These are phyloP conservation scores for Lucinisca nassula DNA, from an alignment of 2,888 invertebrate genomes.

Conservation along the genomic window DNA sequence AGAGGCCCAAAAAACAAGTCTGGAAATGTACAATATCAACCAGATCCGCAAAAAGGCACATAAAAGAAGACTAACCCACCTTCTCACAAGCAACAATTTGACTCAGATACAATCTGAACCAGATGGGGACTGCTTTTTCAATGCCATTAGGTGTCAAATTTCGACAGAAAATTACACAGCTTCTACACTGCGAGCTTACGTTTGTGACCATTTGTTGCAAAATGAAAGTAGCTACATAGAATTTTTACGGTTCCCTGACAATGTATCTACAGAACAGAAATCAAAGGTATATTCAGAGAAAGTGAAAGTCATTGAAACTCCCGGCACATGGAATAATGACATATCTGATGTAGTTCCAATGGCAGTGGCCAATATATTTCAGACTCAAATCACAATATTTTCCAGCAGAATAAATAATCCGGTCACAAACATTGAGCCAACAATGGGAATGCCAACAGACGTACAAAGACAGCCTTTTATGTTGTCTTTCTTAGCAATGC, in stretches of 20 bases:
- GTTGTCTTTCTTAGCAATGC: not conserved
- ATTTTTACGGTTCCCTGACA: not conserved
- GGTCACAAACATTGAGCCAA: not conserved
- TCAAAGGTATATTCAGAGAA: not conserved
- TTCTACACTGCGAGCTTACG: not conserved
- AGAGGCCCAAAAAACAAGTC: not conserved
- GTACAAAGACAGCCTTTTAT: not conserved
- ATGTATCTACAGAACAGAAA: not conserved
- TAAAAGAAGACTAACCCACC: not conserved
- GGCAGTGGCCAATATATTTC: not conserved
- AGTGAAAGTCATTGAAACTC: not conserved
- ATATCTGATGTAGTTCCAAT: not conserved
- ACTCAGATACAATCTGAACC: not conserved
- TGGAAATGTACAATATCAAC: not conserved
- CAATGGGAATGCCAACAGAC: not conserved
- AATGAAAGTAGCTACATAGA: not conserved
- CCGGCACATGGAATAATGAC: not conserved
- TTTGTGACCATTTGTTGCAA: not conserved
- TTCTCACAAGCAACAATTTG: constrained; percentile 1
- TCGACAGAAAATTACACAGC: not conserved
- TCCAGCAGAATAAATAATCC: not conserved
- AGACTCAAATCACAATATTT: not conserved
- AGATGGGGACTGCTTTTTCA: constrained; percentile 3
- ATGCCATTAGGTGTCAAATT: not conserved
- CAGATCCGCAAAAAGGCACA: not conserved